phyloP scores from a whole-genome alignment of 2,888 invertebrate genomes.

The Orchesellides sinensis region DNA sequence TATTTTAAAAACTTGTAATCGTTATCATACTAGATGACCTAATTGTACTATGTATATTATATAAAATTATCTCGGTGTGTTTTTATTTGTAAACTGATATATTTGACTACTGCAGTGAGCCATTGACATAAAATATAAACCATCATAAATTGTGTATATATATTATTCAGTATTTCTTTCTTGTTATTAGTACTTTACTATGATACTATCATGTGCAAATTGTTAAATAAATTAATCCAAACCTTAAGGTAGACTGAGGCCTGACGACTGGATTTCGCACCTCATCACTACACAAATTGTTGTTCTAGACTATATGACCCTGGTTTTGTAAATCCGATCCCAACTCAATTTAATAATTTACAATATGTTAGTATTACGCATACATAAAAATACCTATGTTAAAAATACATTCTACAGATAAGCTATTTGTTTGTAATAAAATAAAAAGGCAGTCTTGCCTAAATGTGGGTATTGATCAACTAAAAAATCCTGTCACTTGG shows the following conservation, averaged over 20 bases:
- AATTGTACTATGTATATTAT: neutral
- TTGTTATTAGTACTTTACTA: conserved; percentile 1
- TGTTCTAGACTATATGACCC: neutral
- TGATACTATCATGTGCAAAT: conserved; percentile 10
- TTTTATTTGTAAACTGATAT: neutral
- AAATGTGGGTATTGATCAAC: neutral
- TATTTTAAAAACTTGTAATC: neutral
- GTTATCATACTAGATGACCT: conserved; percentile 16
- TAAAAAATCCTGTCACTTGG: neutral
- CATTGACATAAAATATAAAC: neutral
- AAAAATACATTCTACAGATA: neutral
- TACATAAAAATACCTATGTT: neutral
- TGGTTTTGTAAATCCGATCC: conserved; percentile 9
- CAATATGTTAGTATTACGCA: neutral
- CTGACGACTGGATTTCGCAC: conserved; percentile 64
- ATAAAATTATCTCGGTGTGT: neutral
- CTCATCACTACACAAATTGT: conserved; percentile 12
- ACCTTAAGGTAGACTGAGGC: conserved; percentile 37
- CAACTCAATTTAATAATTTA: neutral
- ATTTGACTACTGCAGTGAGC: neutral
- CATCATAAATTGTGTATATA: neutral
- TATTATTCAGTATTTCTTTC: conserved; percentile 16
- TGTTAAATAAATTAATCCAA: neutral
- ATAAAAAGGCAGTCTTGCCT: neutral
- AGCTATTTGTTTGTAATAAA: neutral